Percentiles rank a stretch among this genome's conserved stretches.
These are phyloP conservation scores for Endomychus coccineus DNA, from an alignment of 2,888 invertebrate species.

Conservation along the genomic window DNA sequence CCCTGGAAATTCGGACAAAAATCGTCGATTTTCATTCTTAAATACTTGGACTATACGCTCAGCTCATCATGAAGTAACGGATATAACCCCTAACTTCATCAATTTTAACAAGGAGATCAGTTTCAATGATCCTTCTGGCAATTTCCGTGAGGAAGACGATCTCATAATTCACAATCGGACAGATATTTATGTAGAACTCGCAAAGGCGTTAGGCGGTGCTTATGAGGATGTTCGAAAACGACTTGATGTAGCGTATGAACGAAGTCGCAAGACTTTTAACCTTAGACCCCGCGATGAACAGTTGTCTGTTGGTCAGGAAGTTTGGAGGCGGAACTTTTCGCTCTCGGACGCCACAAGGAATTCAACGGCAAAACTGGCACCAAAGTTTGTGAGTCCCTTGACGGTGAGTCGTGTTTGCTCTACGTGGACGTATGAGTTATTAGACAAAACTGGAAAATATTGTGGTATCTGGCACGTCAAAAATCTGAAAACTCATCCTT, in stretches of 20 bases:
- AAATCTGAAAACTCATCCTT: slow-evolving; percentile 13
- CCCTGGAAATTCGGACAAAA: slow-evolving; percentile 4
- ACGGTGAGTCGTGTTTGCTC: slow-evolving; percentile 7
- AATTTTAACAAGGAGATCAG: slow-evolving; percentile 18
- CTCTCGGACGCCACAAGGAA: slow-evolving; percentile 21
- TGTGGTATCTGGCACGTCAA: slow-evolving; percentile 15
- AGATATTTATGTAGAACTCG: background rate
- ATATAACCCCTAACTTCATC: slow-evolving; percentile 16
- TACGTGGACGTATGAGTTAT: slow-evolving; percentile 10
- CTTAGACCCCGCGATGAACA: slow-evolving; percentile 13
- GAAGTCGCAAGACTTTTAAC: slow-evolving; percentile 14
- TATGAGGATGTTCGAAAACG: slow-evolving; percentile 7
- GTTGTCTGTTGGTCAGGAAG: slow-evolving; percentile 15
- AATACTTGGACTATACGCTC: slow-evolving; percentile 18
- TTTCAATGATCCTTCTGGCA: too few species aligned
- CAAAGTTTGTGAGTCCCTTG: slow-evolving; percentile 23
- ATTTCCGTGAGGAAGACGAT: too few species aligned
- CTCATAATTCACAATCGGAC: too few species aligned
- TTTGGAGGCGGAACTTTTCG: slow-evolving; percentile 19
- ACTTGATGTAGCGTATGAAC: slow-evolving; percentile 5
- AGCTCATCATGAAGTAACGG: slow-evolving; percentile 17
- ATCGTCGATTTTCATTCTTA: too few species aligned
- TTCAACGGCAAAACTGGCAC: slow-evolving; percentile 23
- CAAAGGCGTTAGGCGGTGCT: slow-evolving; percentile 1
- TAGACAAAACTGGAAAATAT: slow-evolving; percentile 8